phyloP scores from a whole-genome alignment of 1,140 invertebrate genomes.

The Scaptodrosophila lebanonensis region DNA sequence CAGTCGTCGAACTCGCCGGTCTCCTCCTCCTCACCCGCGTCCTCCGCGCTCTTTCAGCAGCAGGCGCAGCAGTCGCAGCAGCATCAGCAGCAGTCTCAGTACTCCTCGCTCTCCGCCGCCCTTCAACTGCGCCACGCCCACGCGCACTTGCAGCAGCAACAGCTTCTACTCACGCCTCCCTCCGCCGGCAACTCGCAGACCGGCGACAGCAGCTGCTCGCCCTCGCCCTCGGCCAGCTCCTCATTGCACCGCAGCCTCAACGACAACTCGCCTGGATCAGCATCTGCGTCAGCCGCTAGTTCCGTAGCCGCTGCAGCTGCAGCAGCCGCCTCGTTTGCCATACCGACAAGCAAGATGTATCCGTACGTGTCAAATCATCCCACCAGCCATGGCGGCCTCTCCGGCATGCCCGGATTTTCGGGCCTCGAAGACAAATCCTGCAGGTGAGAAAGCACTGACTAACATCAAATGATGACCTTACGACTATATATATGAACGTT shows the following conservation, averaged over 20 bases:
- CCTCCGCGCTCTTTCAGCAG: slow-evolving; percentile 38
- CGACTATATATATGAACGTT: not conserved
- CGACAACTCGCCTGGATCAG: slow-evolving; percentile 52
- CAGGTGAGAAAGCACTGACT: slow-evolving; percentile 52
- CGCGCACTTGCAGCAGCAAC: slow-evolving; percentile 80
- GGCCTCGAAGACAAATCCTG: slow-evolving; percentile 77
- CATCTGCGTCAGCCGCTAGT: slow-evolving; percentile 82
- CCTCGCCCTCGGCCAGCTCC: slow-evolving; percentile 79
- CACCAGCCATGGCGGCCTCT: slow-evolving; percentile 78
- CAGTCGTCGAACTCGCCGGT: slow-evolving; percentile 73
- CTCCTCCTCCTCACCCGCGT: slow-evolving; percentile 69
- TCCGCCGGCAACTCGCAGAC: slow-evolving; percentile 74
- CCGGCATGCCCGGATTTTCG: slow-evolving; percentile 77
- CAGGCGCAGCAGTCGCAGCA: slow-evolving; percentile 48
- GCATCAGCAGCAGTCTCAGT: slow-evolving; percentile 57
- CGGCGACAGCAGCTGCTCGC: slow-evolving; percentile 78
- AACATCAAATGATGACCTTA: not conserved
- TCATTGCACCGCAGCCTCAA: slow-evolving; percentile 81
- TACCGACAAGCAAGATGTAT: slow-evolving; percentile 81
- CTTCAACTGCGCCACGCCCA: slow-evolving; percentile 66
- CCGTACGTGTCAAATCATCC: slow-evolving; percentile 82
- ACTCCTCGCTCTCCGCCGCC: slow-evolving; percentile 66
- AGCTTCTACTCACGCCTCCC: slow-evolving; percentile 69
- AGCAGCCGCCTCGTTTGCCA: slow-evolving; percentile 80
- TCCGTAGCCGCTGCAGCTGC: slow-evolving; percentile 81